Conservation (phyloP, 1,140 invertebrate genomes). For the Cryptotermes secundus region DNA sequence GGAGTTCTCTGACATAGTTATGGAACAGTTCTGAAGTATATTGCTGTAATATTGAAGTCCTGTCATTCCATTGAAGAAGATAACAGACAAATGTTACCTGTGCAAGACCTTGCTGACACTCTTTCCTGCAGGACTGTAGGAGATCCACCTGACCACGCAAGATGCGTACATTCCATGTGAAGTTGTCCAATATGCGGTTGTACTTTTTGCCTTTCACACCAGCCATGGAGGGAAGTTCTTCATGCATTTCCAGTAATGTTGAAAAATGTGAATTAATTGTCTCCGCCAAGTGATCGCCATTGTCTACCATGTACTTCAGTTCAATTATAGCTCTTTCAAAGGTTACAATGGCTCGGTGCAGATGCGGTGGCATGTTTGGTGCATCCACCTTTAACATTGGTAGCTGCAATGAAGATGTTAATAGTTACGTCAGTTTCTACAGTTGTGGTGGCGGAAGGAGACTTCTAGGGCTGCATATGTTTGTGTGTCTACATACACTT, state of each 20-base stretch:
- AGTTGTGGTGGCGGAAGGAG: too few species aligned
- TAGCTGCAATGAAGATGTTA: slow-evolving; percentile 31
- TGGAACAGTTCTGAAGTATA: too few species aligned
- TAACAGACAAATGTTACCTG: slow-evolving; percentile 43
- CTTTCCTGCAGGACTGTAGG: slow-evolving; percentile 48
- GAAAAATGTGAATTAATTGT: slow-evolving; percentile 42
- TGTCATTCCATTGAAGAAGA: not conserved
- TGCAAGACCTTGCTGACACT: slow-evolving; percentile 44
- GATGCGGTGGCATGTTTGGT: slow-evolving; percentile 37
- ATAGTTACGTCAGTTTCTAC: not conserved
- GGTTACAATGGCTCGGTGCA: slow-evolving; percentile 37
- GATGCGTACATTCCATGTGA: slow-evolving; percentile 59
- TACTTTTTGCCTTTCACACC: slow-evolving; percentile 57
- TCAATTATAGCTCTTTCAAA: slow-evolving; percentile 38
- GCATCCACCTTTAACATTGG: slow-evolving; percentile 38
- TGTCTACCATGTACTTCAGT: slow-evolving; percentile 37
- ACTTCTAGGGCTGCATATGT: too few species aligned
- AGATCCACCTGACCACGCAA: slow-evolving; percentile 58
- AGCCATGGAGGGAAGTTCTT: slow-evolving; percentile 50
- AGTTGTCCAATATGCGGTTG: slow-evolving; percentile 52
- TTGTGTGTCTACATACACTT: too few species aligned
- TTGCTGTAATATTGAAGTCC: not conserved
- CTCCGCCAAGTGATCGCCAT: slow-evolving; percentile 34
- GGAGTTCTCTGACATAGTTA: too few species aligned
- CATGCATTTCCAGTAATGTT: slow-evolving; percentile 51